Base-by-base conservation (phyloP, 2,888 invertebrate species). In the Lasioglossum zephyrum region DNA sequence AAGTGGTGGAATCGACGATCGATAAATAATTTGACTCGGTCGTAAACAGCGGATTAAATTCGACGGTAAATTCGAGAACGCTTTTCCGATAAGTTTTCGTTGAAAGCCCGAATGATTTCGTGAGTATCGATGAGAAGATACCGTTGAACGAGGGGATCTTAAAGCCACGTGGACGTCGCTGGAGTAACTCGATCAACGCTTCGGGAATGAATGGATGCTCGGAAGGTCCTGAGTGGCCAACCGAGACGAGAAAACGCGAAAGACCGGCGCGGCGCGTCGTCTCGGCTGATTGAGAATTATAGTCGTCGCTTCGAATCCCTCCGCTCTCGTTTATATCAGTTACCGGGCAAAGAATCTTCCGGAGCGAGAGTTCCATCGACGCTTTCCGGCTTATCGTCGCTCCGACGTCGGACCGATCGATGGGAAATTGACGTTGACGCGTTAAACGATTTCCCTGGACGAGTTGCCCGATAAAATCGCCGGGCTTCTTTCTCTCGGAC, bases 281-380 rank as follows among this genome's bases (percentile, higher is more conserved):
- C 31, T 75, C 78, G 82, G 83, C 77, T 90, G 92, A 92, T 92
- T 90, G 90, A 92, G 92, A 92, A 91, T 92, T 93, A 92, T 90
- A 82, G 88, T 84, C 78, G 76, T 74, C 69, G 79, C 79, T 69
- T 79, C 81, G 88, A 73, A 66, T 84, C 83, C 88, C 84, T 73
- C 26, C 26, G 74, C 77, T 82, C 77, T 86, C 91, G 82, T 91
- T 89, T 90, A 88, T 92, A 91, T 92, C 89, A 87, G 87, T 93
- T 90, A 90, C 84, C 84, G 44, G 66, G 22, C 18, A 74, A 79
- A 76, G 79, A 79, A 84, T 85, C 73, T 79, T 76, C 53, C 36
- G 57, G 11, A 53, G 39, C 26, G 53, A 44, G 77, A 73, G 77
- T 57, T 76, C 73, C 44, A 72, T 76, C 84, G 84, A 57, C 49